A percentile compares a stretch with the other conserved stretches of the same genome.
Conservation (phyloP, 1,140 invertebrate species). For the Eulimnadia texana region DNA sequence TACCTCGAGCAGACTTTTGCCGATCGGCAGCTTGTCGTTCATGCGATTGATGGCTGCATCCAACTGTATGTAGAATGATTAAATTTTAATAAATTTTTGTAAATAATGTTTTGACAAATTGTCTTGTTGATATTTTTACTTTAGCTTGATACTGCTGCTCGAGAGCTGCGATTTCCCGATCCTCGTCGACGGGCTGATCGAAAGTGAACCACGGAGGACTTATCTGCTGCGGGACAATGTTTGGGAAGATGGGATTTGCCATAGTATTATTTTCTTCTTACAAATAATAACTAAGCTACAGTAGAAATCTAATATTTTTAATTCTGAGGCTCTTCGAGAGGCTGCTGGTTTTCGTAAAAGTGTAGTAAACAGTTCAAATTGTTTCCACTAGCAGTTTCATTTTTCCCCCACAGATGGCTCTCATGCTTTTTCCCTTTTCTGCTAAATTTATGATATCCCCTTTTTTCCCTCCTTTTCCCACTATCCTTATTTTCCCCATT, state of each 20-base stretch:
- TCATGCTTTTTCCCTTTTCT: no score
- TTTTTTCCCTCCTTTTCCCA: no score
- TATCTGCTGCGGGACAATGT: not conserved
- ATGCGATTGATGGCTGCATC: not conserved
- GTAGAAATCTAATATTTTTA: not conserved
- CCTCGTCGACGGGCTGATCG: not conserved
- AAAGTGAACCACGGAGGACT: not conserved
- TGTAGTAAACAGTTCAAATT: no score
- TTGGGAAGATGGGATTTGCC: not conserved
- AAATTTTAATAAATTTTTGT: not conserved
- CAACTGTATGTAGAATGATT: not conserved
- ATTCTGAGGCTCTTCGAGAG: no score
- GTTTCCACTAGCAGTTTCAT: no score
- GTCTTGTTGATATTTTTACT: not conserved
- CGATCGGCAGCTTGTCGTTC: not conserved
- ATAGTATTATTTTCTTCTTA: not conserved
- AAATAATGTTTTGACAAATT: not conserved
- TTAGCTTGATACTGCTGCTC: not conserved
- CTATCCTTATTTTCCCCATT: no score
- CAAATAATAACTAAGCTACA: not conserved
- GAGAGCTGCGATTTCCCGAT: not conserved
- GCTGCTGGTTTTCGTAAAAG: no score
- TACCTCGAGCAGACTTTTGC: not conserved
- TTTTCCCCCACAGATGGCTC: no score
- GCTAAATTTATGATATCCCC: no score